A percentile compares a stretch with the other conserved stretches of the same genome.
phyloP scores from a whole-genome alignment of 2,113 vertebrate genomes.

The Gobio gobio region DNA sequence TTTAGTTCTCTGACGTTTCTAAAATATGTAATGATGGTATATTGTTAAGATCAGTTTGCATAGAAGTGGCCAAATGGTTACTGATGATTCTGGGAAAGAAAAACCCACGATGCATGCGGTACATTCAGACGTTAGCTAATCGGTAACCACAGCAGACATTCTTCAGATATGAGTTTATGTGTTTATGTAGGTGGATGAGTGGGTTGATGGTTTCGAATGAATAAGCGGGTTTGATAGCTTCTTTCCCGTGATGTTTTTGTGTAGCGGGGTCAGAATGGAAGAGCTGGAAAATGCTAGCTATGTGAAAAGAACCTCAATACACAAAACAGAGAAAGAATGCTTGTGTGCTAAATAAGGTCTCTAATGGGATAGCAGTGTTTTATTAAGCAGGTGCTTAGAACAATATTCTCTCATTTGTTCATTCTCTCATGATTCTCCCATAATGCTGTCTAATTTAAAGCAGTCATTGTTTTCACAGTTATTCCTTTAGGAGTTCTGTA shows the following conservation, averaged over 20 bases:
- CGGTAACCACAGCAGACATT: conserved; percentile 45
- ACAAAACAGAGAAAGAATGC: background rate
- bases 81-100: background rate
- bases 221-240: conserved; percentile 5
- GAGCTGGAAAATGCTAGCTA: conserved; percentile 8
- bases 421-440: background rate
- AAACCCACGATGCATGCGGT: background rate
- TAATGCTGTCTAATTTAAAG: background rate
- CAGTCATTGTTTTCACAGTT: background rate
- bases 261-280: conserved; percentile 14
- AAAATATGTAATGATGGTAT: background rate
- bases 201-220: conserved; percentile 34
- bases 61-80: conserved; percentile 22
- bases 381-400: conserved; percentile 4
- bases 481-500: background rate
- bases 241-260: conserved; percentile 6
- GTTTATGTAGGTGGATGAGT: conserved; percentile 36
- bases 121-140: conserved; percentile 29
- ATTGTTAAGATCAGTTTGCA: background rate
- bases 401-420: background rate
- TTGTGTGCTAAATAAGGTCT: background rate
- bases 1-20: background rate
- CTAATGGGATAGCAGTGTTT: conserved; percentile 2
- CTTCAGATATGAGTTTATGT: conserved; percentile 38
- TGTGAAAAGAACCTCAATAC: conserved; percentile 2